Conservation (phyloP, 2,888 invertebrate genomes). For the Dichetophora obliterata region DNA sequence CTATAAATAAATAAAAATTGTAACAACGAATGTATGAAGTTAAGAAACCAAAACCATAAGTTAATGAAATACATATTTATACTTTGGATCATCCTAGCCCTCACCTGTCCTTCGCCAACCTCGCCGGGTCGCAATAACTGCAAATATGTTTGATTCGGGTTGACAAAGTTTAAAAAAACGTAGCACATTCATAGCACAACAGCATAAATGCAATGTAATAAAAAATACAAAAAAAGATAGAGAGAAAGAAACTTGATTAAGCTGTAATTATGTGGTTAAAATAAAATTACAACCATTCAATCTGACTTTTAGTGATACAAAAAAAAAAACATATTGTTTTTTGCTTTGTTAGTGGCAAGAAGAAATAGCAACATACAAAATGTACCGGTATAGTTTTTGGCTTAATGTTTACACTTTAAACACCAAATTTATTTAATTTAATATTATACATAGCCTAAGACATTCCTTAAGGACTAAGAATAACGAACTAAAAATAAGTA, state of each 20-base stretch:
- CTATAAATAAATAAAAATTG: neutral
- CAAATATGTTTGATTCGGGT: conserved; percentile 49
- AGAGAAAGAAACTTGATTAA: neutral
- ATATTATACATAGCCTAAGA: too few relatives aligned
- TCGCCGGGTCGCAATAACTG: conserved; percentile 82
- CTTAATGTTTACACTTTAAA: too few relatives aligned
- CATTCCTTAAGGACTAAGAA: too few relatives aligned
- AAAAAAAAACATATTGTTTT: too few relatives aligned
- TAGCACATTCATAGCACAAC: conserved; percentile 10
- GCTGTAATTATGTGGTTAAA: neutral
- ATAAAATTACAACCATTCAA: too few relatives aligned
- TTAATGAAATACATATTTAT: conserved; percentile 20
- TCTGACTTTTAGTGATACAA: too few relatives aligned
- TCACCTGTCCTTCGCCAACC: conserved; percentile 80
- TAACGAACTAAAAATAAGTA: too few relatives aligned
- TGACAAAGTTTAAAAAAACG: conserved; percentile 44
- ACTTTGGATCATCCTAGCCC: conserved; percentile 46
- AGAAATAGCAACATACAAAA: too few relatives aligned
- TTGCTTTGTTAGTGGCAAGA: too few relatives aligned
- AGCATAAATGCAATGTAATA: conserved; percentile 40
- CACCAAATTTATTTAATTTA: too few relatives aligned
- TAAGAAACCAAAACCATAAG: conserved; percentile 21
- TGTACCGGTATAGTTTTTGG: too few relatives aligned
- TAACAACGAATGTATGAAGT: neutral
- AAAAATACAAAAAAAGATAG: conserved; percentile 26